These are phyloP conservation scores for Dolichallabes microphthalmus DNA, from an alignment of 2,113 vertebrate species.

Conservation along the genomic window DNA sequence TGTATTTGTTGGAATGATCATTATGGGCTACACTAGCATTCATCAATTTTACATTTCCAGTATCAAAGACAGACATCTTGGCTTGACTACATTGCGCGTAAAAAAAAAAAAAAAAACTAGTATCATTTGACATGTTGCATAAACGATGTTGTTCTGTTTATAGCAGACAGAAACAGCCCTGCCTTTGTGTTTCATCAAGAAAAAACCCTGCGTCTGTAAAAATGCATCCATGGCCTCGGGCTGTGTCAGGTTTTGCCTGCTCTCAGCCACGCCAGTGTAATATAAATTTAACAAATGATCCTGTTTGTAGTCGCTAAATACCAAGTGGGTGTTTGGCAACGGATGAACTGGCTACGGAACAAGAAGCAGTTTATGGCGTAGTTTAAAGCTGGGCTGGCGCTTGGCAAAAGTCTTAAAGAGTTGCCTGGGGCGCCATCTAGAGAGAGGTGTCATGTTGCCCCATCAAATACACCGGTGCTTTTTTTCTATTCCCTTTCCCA, in stretches of 20 bases:
- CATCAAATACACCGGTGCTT: background rate
- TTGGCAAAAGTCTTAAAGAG: background rate
- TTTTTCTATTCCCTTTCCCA: background rate
- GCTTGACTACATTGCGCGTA: background rate
- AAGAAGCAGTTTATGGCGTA: background rate
- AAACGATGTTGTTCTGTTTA: background rate
- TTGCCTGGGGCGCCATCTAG: constrained; percentile 1
- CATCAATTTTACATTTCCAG: background rate
- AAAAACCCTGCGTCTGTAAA: background rate
- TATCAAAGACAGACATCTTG: background rate
- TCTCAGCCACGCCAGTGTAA: background rate
- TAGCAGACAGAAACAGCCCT: background rate
- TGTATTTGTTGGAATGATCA: background rate
- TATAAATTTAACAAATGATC: constrained; percentile 14
- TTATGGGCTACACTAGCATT: background rate
- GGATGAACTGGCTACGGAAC: background rate
- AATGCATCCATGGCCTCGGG: background rate
- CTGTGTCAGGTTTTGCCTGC: background rate
- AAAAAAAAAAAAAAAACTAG: too few relatives aligned
- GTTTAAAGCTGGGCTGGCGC: background rate
- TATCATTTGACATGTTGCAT: background rate
- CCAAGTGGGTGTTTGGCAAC: background rate
- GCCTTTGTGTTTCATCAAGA: background rate
- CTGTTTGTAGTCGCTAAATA: background rate
- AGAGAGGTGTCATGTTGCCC: background rate